These are phyloP conservation scores for Unio delphinus DNA, from an alignment of 2,888 invertebrate genomes.

Conservation along the genomic window DNA sequence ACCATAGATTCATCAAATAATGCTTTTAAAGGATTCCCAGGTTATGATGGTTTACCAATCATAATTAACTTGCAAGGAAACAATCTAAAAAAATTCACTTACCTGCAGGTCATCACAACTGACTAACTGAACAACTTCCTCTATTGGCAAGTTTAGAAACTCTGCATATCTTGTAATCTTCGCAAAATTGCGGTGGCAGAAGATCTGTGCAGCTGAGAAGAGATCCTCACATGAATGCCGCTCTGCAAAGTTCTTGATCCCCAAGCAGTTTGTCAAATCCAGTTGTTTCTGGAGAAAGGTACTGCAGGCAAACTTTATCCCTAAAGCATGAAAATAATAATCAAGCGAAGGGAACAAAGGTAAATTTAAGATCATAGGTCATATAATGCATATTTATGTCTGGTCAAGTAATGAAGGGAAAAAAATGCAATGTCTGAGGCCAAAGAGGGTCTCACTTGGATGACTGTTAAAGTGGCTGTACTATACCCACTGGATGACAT, in stretches of 20 bases:
- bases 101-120: constrained; percentile 69
- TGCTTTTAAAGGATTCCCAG: no score
- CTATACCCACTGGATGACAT: no score
- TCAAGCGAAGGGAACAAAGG: not conserved
- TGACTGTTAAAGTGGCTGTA: no score
- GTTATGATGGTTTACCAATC: no score
- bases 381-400: not conserved
- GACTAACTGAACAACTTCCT: constrained; percentile 63
- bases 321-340: constrained; percentile 32
- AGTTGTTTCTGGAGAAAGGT: constrained; percentile 69
- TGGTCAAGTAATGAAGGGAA: no score
- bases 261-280: constrained; percentile 69
- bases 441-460: no score
- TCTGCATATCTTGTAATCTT: constrained; percentile 65
- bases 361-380: not conserved
- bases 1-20: no score
- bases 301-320: constrained; percentile 69
- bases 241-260: constrained; percentile 70
- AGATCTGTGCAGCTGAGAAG: constrained; percentile 60
- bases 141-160: constrained; percentile 58
- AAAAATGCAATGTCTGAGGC: no score
- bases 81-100: not conserved
- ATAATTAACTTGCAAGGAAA: not conserved
- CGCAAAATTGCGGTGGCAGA: constrained; percentile 63
- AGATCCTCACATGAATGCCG: constrained; percentile 64